Evolutionary conservation across 2,797 vertebrate species (phyloP).

Genomic region (Lutjanus campechanus): DNA sequence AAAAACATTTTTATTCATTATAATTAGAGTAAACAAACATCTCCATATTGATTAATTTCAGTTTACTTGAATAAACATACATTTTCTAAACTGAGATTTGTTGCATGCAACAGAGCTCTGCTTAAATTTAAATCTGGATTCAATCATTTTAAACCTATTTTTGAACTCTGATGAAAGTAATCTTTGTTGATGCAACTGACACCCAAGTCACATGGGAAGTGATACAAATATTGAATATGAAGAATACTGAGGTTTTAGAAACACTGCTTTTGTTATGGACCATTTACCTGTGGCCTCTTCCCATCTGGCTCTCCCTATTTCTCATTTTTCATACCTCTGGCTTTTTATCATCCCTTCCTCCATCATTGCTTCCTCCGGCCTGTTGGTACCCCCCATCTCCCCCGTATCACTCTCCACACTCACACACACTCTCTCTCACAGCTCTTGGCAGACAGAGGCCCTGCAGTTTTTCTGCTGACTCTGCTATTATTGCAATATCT

Average conservation of each 20-base stretch:
- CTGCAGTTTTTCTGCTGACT: constrained; percentile 76
- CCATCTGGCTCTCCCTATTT: not conserved
- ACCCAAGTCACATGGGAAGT: not conserved
- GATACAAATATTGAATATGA: not conserved
- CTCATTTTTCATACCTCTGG: constrained; percentile 4
- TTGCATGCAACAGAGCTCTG: too few species aligned
- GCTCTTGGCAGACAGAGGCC: constrained; percentile 58
- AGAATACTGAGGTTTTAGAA: not conserved
- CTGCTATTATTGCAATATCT: constrained; percentile 68
- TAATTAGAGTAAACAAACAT: too few species aligned
- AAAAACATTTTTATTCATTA: too few species aligned
- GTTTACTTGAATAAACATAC: too few species aligned
- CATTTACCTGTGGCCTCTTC: constrained; percentile 7
- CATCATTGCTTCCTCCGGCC: constrained; percentile 14
- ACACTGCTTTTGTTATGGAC: not conserved
- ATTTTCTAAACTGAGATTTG: too few species aligned
- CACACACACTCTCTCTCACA: not conserved
- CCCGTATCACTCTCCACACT: constrained; percentile 7
- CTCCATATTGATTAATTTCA: too few species aligned
- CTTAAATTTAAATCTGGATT: too few species aligned
- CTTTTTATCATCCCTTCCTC: not conserved
- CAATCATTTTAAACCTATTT: too few species aligned
- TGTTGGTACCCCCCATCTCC: constrained; percentile 22
- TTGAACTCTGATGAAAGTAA: too few species aligned
- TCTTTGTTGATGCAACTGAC: too few species aligned